These are phyloP conservation scores for Chironomus tentans DNA, from an alignment of 2,888 invertebrate species.

Conservation along the genomic window DNA sequence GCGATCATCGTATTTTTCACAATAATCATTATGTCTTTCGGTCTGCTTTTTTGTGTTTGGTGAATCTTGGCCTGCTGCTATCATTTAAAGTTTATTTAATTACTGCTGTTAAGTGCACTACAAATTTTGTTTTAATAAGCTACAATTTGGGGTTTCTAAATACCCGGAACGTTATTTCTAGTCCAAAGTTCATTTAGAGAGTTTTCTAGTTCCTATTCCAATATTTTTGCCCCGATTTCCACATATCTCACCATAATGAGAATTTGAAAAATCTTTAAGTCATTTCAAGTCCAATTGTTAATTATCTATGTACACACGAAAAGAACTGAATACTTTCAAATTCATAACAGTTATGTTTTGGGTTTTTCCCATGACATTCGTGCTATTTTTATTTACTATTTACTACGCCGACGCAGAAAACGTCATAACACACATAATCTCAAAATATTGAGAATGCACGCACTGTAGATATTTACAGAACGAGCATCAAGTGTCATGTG, in stretches of 20 bases:
- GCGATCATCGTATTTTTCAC: not conserved
- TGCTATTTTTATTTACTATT: not conserved
- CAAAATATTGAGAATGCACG: too few relatives aligned
- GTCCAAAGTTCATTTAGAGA: too few relatives aligned
- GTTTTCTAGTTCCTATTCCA: too few relatives aligned
- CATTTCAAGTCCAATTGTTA: too few relatives aligned
- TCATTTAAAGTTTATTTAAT: not conserved
- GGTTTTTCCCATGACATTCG: not conserved
- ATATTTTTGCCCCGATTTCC: too few relatives aligned
- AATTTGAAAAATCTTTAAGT: too few relatives aligned
- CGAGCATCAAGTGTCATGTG: not conserved
- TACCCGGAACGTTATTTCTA: too few relatives aligned
- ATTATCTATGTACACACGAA: too few relatives aligned
- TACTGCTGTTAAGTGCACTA: not conserved
- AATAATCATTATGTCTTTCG: not conserved
- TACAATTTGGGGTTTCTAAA: not conserved
- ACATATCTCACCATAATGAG: too few relatives aligned
- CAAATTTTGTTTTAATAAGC: not conserved
- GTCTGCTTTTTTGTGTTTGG: not conserved
- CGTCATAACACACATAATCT: not conserved
- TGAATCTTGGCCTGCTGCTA: not conserved
- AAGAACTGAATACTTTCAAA: too few relatives aligned
- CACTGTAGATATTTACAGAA: too few relatives aligned
- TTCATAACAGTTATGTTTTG: not conserved
- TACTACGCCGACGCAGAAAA: constrained; percentile 3